These are phyloP conservation scores for Alouatta palliata DNA, from an alignment of 2,113 vertebrate species.

Conservation along the genomic window DNA sequence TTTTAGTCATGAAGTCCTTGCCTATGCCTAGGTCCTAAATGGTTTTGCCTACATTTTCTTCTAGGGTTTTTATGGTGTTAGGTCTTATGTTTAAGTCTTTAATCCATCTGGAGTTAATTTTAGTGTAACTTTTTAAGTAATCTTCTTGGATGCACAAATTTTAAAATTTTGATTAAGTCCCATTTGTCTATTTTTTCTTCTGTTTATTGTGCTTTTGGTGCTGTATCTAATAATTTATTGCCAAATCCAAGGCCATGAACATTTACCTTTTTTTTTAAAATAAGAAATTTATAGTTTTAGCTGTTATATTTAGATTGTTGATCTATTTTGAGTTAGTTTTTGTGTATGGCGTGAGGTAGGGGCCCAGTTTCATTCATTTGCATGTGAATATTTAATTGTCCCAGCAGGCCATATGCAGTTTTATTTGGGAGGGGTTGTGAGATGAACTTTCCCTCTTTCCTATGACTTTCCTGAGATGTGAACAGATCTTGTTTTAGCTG, in stretches of 20 bases:
- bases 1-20: no score
- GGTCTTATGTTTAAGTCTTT: no score
- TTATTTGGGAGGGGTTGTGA: neutral
- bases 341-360: neutral
- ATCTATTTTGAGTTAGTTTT: neutral
- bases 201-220: neutral
- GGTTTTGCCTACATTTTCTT: no score
- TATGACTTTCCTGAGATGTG: neutral
- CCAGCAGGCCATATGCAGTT: neutral
- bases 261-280: neutral
- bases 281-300: neutral
- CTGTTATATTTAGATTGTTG: neutral
- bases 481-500: neutral
- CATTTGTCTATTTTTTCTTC: neutral
- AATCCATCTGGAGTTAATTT: no score
- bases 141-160: neutral
- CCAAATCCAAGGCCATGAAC: neutral
- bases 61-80: no score
- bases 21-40: no score
- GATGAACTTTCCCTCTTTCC: neutral
- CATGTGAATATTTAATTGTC: neutral
- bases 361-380: neutral
- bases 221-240: neutral
- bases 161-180: neutral
- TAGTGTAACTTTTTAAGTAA: neutral